Conservation (phyloP, 2,113 vertebrate genomes). For the Rousettus leschenaultii region DNA sequence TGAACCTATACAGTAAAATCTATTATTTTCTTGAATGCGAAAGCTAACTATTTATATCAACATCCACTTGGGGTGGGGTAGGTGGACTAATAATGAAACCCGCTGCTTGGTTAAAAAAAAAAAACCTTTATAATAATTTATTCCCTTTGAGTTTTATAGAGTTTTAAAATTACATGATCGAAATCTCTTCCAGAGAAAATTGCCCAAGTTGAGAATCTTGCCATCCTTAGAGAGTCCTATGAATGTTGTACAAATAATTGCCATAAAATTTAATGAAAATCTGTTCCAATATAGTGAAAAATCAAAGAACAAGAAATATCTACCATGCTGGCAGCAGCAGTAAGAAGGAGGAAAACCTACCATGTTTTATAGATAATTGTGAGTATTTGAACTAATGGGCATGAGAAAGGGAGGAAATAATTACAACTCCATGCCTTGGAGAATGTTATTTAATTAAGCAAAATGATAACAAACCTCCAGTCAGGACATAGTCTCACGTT, state of each 20-base stretch:
- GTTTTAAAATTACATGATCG: slow-evolving; percentile 53
- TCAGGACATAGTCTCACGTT: slow-evolving; percentile 38
- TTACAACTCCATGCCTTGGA: slow-evolving; percentile 63
- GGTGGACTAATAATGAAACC: not conserved
- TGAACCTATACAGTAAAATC: not conserved
- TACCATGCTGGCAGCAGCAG: not conserved
- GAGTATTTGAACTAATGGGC: slow-evolving; percentile 49
- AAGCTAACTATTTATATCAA: slow-evolving; percentile 35
- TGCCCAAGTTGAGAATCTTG: slow-evolving; percentile 41
- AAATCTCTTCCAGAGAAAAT: slow-evolving; percentile 58
- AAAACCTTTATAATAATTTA: slow-evolving; percentile 26
- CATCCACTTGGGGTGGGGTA: not conserved
- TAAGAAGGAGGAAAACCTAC: not conserved
- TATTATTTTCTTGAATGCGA: slow-evolving; percentile 32
- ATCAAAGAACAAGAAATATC: slow-evolving; percentile 38
- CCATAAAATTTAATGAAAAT: slow-evolving; percentile 45
- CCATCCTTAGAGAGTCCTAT: not conserved
- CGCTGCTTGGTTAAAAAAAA: not conserved
- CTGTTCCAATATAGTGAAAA: slow-evolving; percentile 28
- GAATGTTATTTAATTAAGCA: slow-evolving; percentile 75
- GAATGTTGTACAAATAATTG: slow-evolving; percentile 46
- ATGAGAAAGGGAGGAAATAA: slow-evolving; percentile 61
- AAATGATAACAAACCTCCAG: slow-evolving; percentile 67
- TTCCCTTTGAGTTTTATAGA: slow-evolving; percentile 41
- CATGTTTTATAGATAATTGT: slow-evolving; percentile 51